Base-by-base conservation (phyloP, 2,797 vertebrate species). In the Myotis findleyi region DNA sequence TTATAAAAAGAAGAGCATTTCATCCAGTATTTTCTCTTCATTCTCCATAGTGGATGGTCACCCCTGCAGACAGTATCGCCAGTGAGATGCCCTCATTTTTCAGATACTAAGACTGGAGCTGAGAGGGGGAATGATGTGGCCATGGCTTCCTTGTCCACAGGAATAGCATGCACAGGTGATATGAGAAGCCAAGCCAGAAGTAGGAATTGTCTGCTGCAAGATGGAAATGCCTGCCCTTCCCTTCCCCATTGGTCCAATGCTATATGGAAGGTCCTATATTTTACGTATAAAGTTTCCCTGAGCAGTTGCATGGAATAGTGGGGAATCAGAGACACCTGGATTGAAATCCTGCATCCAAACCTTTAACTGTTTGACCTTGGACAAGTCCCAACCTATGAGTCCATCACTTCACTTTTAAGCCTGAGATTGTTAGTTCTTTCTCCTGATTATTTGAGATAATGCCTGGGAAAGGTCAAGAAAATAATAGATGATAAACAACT, bases 61-160 rank as follows among this genome's bases (percentile, higher is more conserved):
- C 57, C 81, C 69, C 84, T 79, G 7, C 44, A 38, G 81, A 51
- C 55, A 96, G n/a, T 72, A 90, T 93, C 33, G 91, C 80, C 53
- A 49, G 21, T 47, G 77, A 94, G 41, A 85, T 59, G 20, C 44
- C 55, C 49, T 94, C 44, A 51, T 83, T 93, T 84, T 89, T 17
- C 25, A 57, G 72, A 87, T 72, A n/a, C 72, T 84, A 71, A 87
- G 41, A 81, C 51, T 38, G 23, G 23, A 36, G 25, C 23, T n/a
- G 44, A 53, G 17, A 44, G 25, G 12, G 8, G 3, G 9, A 36
- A 33, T 41, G 44, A 44, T 76, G 14, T 66, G 10, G 73, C 21
- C 18, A 0, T 4, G 9, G 7, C 53, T 75, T 80, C 59, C 47
- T 85, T 77, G 55, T 33, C 80, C 36, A 41, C 30, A 59, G 80